Evolutionary conservation across 2,797 vertebrate species (phyloP), one percentile per base, ranked within the genome.

Genomic region (Sebastes diaconus): DNA sequence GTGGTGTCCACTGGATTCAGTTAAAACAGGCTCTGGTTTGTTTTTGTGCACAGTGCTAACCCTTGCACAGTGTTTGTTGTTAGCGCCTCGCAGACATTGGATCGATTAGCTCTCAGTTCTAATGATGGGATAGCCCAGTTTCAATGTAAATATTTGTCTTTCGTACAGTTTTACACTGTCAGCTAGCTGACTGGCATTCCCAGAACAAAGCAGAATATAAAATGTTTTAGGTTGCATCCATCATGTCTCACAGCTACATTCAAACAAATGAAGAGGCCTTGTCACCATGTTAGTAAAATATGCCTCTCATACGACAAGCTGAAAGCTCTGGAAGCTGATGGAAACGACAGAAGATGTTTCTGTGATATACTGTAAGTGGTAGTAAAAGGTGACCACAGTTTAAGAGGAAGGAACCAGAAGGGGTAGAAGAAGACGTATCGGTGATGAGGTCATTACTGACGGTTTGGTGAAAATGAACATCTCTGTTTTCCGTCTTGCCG

Each of bases 1-100:
- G 54, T 75, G 42, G 69, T 88, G 82, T 90, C 79, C 66, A 78
- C 74, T 84, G 88, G 73, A 81, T 89, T 87, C 61, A 74, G 79
- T 88, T 88, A 81, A 81, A 89, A 88, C 73, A 82, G 54, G 77
- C 75, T 84, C 69, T 80, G 73, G 16, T 77, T 80, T 24, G 83
- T 68, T 83, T 75, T 59, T 84, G 64, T 84, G 64, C 52, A 84
- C 34, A 67, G 59, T 32, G 57, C 57, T 80, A 72, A 60, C 82
- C 65, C 39, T 34, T 54, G 36, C 14, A 67, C 22, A 54, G 8
- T 46, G 82, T 72, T 83, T 84, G 42, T 76, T 82, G 75, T 83
- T 73, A 61, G 59, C 6, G 2, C n/a, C 11, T 76, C 57, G 42
- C 13, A 72, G 50, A 59, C 61, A 80, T 42, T 27, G 27, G 20